These are phyloP conservation scores for Sesia apiformis DNA, from an alignment of 2,888 invertebrate genomes.

Conservation along the genomic window DNA sequence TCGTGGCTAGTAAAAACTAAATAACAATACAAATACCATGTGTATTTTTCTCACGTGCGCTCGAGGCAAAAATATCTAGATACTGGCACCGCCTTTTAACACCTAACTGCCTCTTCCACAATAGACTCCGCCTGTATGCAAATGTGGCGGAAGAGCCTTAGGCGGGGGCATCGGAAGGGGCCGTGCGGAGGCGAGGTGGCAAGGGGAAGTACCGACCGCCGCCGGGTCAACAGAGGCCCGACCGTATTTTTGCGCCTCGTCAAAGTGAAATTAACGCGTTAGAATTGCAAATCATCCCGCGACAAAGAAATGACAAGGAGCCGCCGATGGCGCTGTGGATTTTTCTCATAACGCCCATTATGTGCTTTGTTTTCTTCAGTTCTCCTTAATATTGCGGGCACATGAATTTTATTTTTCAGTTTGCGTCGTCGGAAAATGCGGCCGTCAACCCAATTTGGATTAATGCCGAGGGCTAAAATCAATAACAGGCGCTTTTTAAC, in stretches of 20 bases:
- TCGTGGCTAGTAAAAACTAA: too few species aligned
- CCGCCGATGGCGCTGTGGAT: constrained; percentile 46
- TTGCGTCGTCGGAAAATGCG: constrained; percentile 24
- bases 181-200: constrained; percentile 10
- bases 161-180: constrained; percentile 23
- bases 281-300: constrained; percentile 68
- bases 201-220: constrained; percentile 6
- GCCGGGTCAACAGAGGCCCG: constrained; percentile 24
- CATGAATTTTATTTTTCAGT: constrained; percentile 39
- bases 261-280: constrained; percentile 71
- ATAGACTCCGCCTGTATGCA: constrained; percentile 64
- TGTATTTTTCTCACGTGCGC: constrained; percentile 1
- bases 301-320: constrained; percentile 64
- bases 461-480: constrained; percentile 27
- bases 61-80: constrained; percentile 14
- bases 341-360: constrained; percentile 63
- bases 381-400: constrained; percentile 35
- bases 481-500: constrained; percentile 20
- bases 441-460: constrained; percentile 2
- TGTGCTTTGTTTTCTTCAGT: constrained; percentile 33
- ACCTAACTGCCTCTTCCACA: constrained; percentile 43
- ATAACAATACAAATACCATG: neutral
- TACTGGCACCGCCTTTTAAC: constrained; percentile 39
- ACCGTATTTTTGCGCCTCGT: constrained; percentile 65
- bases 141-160: constrained; percentile 51